phyloP scores from a whole-genome alignment of 2,797 vertebrate species.

The Clarias laeviceps region DNA sequence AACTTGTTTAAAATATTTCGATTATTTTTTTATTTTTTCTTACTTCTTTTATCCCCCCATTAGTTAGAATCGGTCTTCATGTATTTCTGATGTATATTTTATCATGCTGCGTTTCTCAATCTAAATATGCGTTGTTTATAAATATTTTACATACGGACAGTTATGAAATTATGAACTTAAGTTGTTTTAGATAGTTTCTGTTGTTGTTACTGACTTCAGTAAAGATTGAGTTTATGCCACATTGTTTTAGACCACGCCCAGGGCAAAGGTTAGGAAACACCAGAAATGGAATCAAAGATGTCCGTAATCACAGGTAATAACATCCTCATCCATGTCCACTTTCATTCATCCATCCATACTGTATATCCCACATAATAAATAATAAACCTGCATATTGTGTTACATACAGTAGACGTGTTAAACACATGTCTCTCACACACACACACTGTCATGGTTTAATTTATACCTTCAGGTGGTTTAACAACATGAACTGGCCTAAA shows the following conservation, averaged over 20 bases:
- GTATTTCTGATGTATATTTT: background rate
- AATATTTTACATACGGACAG: background rate
- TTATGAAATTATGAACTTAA: background rate
- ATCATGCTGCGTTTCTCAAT: background rate
- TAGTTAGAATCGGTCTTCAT: background rate
- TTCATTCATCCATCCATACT: background rate
- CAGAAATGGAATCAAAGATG: conserved; percentile 80
- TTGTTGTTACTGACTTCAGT: background rate
- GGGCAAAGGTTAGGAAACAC: conserved; percentile 83
- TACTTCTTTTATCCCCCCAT: background rate
- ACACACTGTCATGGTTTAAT: background rate
- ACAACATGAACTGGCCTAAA: conserved; percentile 80
- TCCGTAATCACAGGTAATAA: conserved; percentile 79
- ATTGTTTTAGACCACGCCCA: conserved; percentile 71
- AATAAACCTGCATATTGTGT: background rate
- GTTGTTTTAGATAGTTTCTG: background rate
- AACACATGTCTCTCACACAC: background rate
- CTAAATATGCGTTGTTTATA: background rate
- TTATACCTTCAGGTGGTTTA: conserved; percentile 74
- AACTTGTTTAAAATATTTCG: background rate
- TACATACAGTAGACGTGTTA: background rate
- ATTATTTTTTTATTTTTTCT: background rate
- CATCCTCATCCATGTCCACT: background rate
- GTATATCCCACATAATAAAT: background rate
- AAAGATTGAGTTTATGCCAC: background rate